These are phyloP conservation scores for Propithecus perrieri DNA, from an alignment of 2,797 vertebrate genomes.

Conservation along the genomic window DNA sequence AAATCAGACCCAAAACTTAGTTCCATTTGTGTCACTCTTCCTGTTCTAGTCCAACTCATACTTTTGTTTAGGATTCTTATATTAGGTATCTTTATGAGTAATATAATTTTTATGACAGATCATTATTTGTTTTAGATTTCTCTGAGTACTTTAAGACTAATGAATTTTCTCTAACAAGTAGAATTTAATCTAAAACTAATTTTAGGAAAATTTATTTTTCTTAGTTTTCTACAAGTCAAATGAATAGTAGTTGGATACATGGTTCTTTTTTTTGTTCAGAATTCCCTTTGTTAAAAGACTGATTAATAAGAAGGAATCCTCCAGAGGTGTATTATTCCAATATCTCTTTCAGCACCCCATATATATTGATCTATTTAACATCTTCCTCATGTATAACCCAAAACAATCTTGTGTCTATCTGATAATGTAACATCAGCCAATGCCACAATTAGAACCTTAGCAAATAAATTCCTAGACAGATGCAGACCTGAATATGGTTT, in stretches of 20 bases:
- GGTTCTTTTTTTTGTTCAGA: neutral
- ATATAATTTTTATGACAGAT: conserved; percentile 5
- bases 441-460: neutral
- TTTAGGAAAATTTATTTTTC: conserved; percentile 40
- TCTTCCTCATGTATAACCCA: neutral
- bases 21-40: neutral
- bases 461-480: neutral
- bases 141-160: neutral
- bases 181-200: conserved; percentile 40
- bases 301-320: conserved; percentile 3
- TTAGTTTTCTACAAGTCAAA: conserved; percentile 44
- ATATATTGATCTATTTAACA: conserved; percentile 30
- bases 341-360: neutral
- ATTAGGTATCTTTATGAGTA: neutral
- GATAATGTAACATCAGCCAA: neutral
- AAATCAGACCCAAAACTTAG: neutral
- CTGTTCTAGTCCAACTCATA: neutral
- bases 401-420: conserved; percentile 27
- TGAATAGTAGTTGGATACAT: neutral
- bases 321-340: neutral
- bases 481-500: neutral
- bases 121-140: conserved; percentile 51
- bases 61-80: neutral
- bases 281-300: neutral
- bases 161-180: conserved; percentile 31